Evolutionary conservation across 1,140 invertebrate species (phyloP).

Genomic region (Lepidurus apus): DNA sequence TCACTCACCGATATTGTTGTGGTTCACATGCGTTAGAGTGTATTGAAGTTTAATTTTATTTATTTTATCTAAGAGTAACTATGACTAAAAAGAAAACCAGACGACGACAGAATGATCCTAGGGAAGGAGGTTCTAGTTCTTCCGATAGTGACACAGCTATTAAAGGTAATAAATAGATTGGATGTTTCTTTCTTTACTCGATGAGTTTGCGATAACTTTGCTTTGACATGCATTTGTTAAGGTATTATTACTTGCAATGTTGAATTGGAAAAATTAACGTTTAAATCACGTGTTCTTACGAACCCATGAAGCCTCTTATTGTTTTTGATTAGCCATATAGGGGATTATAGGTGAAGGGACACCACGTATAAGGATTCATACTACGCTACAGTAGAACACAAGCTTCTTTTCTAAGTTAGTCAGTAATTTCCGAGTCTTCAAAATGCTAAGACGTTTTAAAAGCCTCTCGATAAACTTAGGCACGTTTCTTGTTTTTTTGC

Average conservation of each 20-base stretch:
- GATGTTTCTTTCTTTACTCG: background rate
- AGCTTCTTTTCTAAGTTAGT: background rate
- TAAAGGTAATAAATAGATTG: background rate
- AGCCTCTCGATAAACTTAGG: background rate
- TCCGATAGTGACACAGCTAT: conserved; percentile 10
- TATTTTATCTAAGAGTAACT: background rate
- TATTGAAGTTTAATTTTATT: too few species aligned
- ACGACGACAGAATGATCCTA: conserved; percentile 24
- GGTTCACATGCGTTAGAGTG: too few species aligned
- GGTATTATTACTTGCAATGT: background rate
- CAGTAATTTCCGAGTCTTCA: conserved; percentile 1
- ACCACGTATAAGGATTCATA: conserved; percentile 17
- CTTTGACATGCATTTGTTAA: background rate
- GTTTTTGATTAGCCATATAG: background rate
- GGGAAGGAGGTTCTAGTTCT: background rate
- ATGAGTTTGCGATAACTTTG: background rate
- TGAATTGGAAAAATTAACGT: background rate
- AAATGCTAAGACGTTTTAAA: background rate
- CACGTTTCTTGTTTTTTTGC: background rate
- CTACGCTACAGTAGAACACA: background rate
- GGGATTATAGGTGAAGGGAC: background rate
- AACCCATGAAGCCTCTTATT: conserved; percentile 7
- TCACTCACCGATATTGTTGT: too few species aligned
- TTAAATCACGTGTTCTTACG: background rate
- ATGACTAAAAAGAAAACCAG: conserved; percentile 27